These are phyloP conservation scores for Pygoscelis antarcticus DNA, from an alignment of 2,113 vertebrate genomes.

Conservation along the genomic window DNA sequence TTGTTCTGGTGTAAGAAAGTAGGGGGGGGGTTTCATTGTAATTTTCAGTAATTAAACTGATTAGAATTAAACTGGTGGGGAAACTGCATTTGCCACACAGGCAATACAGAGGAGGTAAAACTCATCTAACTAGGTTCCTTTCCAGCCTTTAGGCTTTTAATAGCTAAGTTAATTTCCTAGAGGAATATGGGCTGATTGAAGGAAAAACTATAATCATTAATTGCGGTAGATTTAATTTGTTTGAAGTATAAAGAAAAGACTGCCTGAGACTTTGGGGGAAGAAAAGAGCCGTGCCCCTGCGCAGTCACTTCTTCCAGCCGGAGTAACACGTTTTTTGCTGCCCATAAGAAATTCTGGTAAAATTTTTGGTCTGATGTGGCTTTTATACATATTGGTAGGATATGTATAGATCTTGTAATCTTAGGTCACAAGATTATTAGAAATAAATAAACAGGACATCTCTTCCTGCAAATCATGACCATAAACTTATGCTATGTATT, in stretches of 20 bases:
- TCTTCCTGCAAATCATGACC: not conserved
- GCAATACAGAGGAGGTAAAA: slow-evolving; percentile 59
- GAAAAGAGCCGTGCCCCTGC: not conserved
- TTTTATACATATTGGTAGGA: not conserved
- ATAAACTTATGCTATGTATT: not conserved
- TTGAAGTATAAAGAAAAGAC: slow-evolving; percentile 39
- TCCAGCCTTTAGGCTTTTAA: slow-evolving; percentile 63
- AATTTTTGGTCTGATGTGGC: not conserved
- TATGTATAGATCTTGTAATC: not conserved
- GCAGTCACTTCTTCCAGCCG: not conserved
- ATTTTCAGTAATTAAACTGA: slow-evolving; percentile 70
- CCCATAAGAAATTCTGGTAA: not conserved
- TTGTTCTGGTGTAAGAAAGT: slow-evolving; percentile 17
- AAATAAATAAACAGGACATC: not conserved
- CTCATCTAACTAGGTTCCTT: slow-evolving; percentile 58
- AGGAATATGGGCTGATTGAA: slow-evolving; percentile 60
- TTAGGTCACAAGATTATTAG: not conserved
- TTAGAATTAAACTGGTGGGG: slow-evolving; percentile 63
- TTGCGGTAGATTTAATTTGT: slow-evolving; percentile 60
- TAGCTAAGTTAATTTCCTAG: slow-evolving; percentile 69
- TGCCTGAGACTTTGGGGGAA: slow-evolving; percentile 21
- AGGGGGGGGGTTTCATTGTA: not conserved
- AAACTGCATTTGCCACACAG: slow-evolving; percentile 59
- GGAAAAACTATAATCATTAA: slow-evolving; percentile 67
- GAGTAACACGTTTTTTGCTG: not conserved